Base-by-base conservation (phyloP, 2,797 vertebrate genomes). In the Okamejei kenojei region DNA sequence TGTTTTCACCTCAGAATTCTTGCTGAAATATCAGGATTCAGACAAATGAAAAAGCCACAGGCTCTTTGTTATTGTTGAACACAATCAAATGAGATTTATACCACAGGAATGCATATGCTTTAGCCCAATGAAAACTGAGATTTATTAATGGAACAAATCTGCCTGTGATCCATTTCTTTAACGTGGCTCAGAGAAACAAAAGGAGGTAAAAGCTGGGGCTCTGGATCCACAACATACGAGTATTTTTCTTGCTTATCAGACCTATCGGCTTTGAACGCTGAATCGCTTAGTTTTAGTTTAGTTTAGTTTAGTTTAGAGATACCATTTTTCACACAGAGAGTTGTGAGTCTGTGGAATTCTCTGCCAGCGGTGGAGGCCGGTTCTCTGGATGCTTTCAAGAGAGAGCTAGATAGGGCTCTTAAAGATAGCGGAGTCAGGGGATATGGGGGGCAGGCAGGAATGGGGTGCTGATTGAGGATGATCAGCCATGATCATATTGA, bases 101-200 rank as follows among this genome's bases (percentile, higher is more conserved):
- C n/a, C 84, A 8, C 8, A 88, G 63, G 84, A 88, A 88, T 88
- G 19, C 68, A 2, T 2, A 32, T 9, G n/a, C n/a, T 68, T 88
- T 68, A n/a, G 26, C 11, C 11, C 84, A 35, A 3, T 88, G 84
- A 68, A 88, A 88, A 88, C n/a, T 88, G 63, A 88, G 61, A 32
- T 32, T 65, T 65, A 88, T 68, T 88, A 88, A 68, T 65, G 84
- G n/a, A 68, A 88, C n/a, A 68, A 88, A 88, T 88, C 15, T 88
- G 84, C 84, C 21, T 88, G 63, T 38, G 32, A 32, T 35, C 61
- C 11, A 68, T 65, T 88, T 68, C 17, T 19, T 68, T 63, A 3
- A 7, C 15, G 23, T 35, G 77, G 15, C 17, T 88, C 29, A 86
- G 81, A 86, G 29, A 88, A 9, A 68, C 17, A 17, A 0, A 26